Conservation (phyloP, 2,888 invertebrate genomes). For the Nipponacmea schrenckii region DNA sequence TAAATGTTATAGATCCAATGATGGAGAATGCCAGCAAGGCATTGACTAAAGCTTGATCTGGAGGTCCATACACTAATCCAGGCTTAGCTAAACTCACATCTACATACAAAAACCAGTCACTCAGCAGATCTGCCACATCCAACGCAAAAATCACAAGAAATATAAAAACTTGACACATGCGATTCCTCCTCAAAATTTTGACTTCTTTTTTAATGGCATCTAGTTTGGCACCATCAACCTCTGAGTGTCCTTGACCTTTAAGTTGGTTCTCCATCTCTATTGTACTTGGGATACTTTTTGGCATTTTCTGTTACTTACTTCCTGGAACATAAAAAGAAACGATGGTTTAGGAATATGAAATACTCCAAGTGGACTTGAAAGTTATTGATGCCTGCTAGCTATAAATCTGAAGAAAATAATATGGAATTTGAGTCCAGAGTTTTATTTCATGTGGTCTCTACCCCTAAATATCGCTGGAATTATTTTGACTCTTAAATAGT, state of each 20-base stretch:
- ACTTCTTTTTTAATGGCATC: slow-evolving; percentile 14
- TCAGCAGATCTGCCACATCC: slow-evolving; percentile 40
- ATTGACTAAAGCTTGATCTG: slow-evolving; percentile 22
- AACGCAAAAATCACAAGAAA: slow-evolving; percentile 40
- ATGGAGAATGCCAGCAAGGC: slow-evolving; percentile 43
- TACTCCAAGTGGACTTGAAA: too few relatives aligned
- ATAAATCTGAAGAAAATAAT: too few relatives aligned
- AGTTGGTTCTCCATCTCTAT: background rate
- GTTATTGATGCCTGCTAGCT: too few relatives aligned
- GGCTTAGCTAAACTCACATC: slow-evolving; percentile 38
- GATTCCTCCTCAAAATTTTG: slow-evolving; percentile 16
- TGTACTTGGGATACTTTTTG: background rate
- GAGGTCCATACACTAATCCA: slow-evolving; percentile 51
- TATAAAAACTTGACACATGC: slow-evolving; percentile 17
- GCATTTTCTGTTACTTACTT: too few relatives aligned
- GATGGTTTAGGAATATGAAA: too few relatives aligned
- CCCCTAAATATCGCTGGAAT: too few relatives aligned
- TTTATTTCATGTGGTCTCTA: too few relatives aligned
- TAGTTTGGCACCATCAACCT: slow-evolving; percentile 4
- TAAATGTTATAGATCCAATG: slow-evolving; percentile 38
- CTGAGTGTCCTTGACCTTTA: background rate
- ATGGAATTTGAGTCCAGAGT: too few relatives aligned
- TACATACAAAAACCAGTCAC: slow-evolving; percentile 48
- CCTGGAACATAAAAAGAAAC: too few relatives aligned
- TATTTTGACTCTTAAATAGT: too few relatives aligned